Evolutionary conservation across 1,140 invertebrate genomes (phyloP).

Genomic region (Maniola jurtina): DNA sequence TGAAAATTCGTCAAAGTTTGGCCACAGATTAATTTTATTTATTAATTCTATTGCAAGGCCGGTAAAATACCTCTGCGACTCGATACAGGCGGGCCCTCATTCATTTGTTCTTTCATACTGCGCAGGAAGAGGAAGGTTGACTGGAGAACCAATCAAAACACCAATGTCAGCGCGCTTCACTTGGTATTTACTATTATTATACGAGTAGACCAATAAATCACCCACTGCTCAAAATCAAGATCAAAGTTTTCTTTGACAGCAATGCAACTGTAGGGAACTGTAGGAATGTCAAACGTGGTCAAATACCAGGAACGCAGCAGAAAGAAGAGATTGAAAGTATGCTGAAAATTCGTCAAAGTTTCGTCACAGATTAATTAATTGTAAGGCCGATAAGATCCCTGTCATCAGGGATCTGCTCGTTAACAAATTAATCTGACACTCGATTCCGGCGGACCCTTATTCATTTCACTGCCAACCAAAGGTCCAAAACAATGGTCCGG

Average conservation of each 20-base stretch:
- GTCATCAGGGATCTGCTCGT: constrained; percentile 9
- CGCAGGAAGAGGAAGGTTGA: too few species aligned
- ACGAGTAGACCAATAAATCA: too few species aligned
- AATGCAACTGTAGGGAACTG: too few species aligned
- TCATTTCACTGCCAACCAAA: constrained; percentile 10
- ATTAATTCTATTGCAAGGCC: background rate
- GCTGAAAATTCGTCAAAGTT: background rate
- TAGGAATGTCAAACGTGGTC: too few species aligned
- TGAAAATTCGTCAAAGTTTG: background rate
- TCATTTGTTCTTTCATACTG: background rate
- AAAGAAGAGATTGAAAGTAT: too few species aligned
- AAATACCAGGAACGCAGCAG: too few species aligned
- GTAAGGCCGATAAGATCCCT: background rate
- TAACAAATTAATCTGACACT: constrained; percentile 20
- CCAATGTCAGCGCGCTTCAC: too few species aligned
- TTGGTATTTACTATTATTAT: too few species aligned
- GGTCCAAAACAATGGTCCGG: background rate
- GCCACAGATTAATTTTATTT: background rate
- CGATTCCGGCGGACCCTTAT: constrained; percentile 14
- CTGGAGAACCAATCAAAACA: too few species aligned
- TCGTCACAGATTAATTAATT: background rate
- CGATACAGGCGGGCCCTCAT: constrained; percentile 12
- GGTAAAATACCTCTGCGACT: constrained; percentile 10
- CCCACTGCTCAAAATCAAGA: too few species aligned
- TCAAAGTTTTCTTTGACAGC: too few species aligned